Evolutionary conservation across 2,888 invertebrate genomes (phyloP).

Genomic region (Drosophila merina): DNA sequence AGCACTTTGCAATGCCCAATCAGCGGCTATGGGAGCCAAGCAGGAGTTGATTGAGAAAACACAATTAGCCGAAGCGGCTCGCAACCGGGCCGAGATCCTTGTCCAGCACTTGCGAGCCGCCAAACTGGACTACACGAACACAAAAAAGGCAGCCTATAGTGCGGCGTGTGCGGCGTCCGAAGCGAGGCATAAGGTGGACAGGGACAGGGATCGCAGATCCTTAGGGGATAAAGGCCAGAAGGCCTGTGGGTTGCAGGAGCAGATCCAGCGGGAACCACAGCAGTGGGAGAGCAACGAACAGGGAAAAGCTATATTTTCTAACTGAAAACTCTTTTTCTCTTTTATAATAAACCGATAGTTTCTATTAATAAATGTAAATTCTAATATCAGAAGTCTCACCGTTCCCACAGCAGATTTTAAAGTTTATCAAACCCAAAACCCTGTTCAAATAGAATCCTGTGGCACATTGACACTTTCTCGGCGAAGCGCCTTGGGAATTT

Average conservation of each 20-base stretch:
- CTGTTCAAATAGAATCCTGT: slow-evolving; percentile 12
- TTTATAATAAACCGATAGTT: not conserved
- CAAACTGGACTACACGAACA: slow-evolving; percentile 87
- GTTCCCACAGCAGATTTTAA: not conserved
- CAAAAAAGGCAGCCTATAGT: slow-evolving; percentile 88
- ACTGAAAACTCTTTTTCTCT: not conserved
- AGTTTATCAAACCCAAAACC: slow-evolving; percentile 16
- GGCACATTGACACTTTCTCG: slow-evolving; percentile 9
- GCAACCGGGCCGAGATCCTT: slow-evolving; percentile 87
- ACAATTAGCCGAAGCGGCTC: slow-evolving; percentile 87
- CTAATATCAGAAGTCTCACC: not conserved
- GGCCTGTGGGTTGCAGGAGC: slow-evolving; percentile 10
- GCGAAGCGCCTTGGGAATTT: slow-evolving; percentile 52
- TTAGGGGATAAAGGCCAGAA: not conserved
- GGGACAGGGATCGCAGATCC: slow-evolving; percentile 34
- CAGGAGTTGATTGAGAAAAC: slow-evolving; percentile 87
- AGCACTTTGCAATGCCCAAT: slow-evolving; percentile 86
- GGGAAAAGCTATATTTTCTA: slow-evolving; percentile 19
- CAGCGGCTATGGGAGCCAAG: slow-evolving; percentile 86
- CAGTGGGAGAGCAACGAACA: slow-evolving; percentile 19
- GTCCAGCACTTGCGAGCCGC: slow-evolving; percentile 87
- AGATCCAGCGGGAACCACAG: not conserved
- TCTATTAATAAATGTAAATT: not conserved
- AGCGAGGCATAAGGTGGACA: slow-evolving; percentile 85
- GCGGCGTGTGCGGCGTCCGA: slow-evolving; percentile 88